A percentile compares a stretch with the other conserved stretches of the same genome.
These are phyloP conservation scores for Eumacrocentrus americanus DNA, from an alignment of 2,888 invertebrate species.

Conservation along the genomic window DNA sequence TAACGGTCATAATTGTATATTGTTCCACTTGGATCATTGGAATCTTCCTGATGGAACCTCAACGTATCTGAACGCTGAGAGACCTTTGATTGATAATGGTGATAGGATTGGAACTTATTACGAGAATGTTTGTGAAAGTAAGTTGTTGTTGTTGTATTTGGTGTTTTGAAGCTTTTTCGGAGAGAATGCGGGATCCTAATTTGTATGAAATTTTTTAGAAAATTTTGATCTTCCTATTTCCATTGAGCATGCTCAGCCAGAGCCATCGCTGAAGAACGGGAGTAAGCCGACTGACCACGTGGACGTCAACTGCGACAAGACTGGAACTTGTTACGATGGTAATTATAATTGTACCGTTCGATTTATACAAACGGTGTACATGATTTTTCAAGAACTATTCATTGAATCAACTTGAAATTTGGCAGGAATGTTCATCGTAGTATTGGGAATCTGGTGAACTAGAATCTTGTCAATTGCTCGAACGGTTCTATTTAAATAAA, in stretches of 20 bases:
- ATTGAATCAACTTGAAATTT: too few relatives aligned
- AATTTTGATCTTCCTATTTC: conserved; percentile 73
- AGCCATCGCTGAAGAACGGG: conserved; percentile 74
- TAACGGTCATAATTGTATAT: conserved; percentile 86
- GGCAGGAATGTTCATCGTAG: too few relatives aligned
- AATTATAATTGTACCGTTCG: too few relatives aligned
- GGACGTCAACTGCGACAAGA: conserved; percentile 93
- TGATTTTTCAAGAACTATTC: too few relatives aligned
- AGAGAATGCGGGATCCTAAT: too few relatives aligned
- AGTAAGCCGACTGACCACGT: conserved; percentile 73
- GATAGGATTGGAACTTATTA: conserved; percentile 88
- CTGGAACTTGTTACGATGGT: conserved; percentile 95
- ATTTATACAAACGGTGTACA: too few relatives aligned
- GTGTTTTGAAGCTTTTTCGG: too few relatives aligned
- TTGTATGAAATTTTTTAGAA: conserved; percentile 60
- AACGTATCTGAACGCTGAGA: conserved; percentile 86
- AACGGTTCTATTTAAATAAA: too few relatives aligned
- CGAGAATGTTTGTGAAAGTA: conserved; percentile 90
- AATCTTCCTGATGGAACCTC: conserved; percentile 91
- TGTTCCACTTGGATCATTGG: conserved; percentile 91
- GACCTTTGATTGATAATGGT: conserved; percentile 89
- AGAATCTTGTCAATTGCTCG: too few relatives aligned
- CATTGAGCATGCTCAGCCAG: conserved; percentile 79
- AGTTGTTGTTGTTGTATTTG: conserved; percentile 58
- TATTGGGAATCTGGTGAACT: too few relatives aligned